Conservation (phyloP, 1,140 invertebrate species). For the Drosophila nigromelanica region DNA sequence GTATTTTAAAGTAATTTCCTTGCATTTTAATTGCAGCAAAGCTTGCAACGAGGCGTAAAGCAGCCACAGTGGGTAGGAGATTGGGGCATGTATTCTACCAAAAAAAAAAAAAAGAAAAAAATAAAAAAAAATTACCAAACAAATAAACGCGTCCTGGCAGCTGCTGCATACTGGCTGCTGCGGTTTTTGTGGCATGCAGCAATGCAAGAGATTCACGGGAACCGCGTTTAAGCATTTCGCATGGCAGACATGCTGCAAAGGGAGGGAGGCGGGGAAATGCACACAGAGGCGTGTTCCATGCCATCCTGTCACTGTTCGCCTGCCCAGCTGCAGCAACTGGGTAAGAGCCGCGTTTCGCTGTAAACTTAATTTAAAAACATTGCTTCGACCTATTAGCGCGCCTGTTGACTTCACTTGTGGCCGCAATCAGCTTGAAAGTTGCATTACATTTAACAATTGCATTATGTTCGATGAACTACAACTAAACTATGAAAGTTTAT, state of each 20-base stretch:
- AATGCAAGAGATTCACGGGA: slow-evolving; percentile 14
- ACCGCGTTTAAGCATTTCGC: neutral
- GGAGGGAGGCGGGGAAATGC: neutral
- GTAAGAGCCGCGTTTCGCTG: slow-evolving; percentile 17
- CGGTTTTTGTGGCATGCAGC: slow-evolving; percentile 17
- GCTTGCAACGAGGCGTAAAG: slow-evolving; percentile 28
- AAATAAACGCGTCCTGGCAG: slow-evolving; percentile 18
- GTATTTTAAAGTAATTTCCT: slow-evolving; percentile 52
- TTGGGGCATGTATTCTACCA: neutral
- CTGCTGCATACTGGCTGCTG: slow-evolving; percentile 8
- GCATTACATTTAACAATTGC: neutral
- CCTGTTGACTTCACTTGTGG: slow-evolving; percentile 14
- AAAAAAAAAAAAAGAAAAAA: slow-evolving; percentile 14
- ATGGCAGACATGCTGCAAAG: neutral
- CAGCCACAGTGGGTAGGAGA: neutral
- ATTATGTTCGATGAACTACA: too few species aligned
- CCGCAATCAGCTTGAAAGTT: neutral
- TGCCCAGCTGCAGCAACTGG: slow-evolving; percentile 9
- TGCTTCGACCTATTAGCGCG: slow-evolving; percentile 27
- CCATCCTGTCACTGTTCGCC: neutral
- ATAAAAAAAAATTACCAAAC: neutral
- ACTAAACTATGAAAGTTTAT: neutral
- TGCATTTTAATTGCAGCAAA: slow-evolving; percentile 73
- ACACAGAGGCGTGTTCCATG: neutral
- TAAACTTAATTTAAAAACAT: slow-evolving; percentile 59